phyloP scores from a whole-genome alignment of 2,888 invertebrate species.

The Melangyna quadrimaculata region DNA sequence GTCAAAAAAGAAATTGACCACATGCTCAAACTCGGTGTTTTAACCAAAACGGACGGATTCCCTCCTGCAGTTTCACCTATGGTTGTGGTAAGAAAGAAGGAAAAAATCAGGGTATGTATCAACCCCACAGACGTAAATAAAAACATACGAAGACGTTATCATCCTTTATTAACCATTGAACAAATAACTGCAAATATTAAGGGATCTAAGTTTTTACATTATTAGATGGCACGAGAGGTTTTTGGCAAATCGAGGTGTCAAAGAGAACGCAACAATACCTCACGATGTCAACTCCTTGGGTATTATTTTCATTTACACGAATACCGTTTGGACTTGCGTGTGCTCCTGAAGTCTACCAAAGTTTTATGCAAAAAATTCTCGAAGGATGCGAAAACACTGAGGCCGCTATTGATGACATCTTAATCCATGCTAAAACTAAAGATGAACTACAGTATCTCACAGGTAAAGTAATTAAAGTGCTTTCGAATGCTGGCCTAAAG shows the following conservation, averaged over 20 bases:
- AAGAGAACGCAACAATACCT: slow-evolving; percentile 58
- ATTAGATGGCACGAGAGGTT: slow-evolving; percentile 64
- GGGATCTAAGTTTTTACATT: slow-evolving; percentile 61
- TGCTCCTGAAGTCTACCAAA: slow-evolving; percentile 74
- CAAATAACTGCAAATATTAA: slow-evolving; percentile 59
- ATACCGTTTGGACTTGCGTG: slow-evolving; percentile 67
- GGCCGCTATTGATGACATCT: slow-evolving; percentile 73
- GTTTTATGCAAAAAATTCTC: slow-evolving; percentile 67
- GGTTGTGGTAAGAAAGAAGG: background rate
- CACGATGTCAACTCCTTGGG: slow-evolving; percentile 70
- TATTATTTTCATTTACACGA: slow-evolving; percentile 66
- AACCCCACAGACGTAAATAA: slow-evolving; percentile 61
- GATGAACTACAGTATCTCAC: slow-evolving; percentile 70
- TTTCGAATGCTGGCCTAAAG: slow-evolving; percentile 70
- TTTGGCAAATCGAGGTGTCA: slow-evolving; percentile 71
- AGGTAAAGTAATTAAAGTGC: slow-evolving; percentile 60
- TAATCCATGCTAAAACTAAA: slow-evolving; percentile 71
- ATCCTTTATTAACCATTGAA: slow-evolving; percentile 62
- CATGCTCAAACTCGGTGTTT: too few species aligned
- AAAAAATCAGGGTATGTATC: slow-evolving; percentile 52
- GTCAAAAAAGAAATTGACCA: too few species aligned
- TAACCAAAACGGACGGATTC: background rate
- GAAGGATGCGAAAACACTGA: slow-evolving; percentile 65
- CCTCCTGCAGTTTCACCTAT: background rate
- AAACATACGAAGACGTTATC: slow-evolving; percentile 56